Evolutionary conservation across 2,888 invertebrate species (phyloP).

Genomic region (Minunthozetes semirufus): DNA sequence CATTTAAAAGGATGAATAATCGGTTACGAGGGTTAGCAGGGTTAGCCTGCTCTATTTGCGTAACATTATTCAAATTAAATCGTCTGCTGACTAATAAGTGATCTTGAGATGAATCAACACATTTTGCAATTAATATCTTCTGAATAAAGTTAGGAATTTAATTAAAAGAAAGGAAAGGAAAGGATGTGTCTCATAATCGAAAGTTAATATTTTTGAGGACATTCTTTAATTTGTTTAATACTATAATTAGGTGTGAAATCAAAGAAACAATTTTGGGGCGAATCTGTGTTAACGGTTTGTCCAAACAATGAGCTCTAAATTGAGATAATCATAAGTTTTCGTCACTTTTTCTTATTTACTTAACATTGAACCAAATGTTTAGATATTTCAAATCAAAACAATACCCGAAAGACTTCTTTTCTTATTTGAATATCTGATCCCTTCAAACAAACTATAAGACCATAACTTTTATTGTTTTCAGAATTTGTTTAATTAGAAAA

Average conservation of each 20-base stretch:
- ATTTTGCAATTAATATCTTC: too few relatives aligned
- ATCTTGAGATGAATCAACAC: too few relatives aligned
- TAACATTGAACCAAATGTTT: conserved; percentile 16
- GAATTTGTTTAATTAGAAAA: not conserved
- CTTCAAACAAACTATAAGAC: not conserved
- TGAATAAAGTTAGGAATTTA: too few relatives aligned
- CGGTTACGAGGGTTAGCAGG: too few relatives aligned
- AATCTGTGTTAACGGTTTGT: not conserved
- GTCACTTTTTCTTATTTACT: not conserved
- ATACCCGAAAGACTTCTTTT: not conserved
- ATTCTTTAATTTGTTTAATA: not conserved
- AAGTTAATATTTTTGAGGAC: too few relatives aligned
- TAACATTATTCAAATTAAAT: too few relatives aligned
- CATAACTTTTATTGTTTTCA: not conserved
- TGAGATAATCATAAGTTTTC: not conserved
- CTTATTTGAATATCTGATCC: not conserved
- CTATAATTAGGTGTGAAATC: conserved; percentile 6
- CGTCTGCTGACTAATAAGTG: too few relatives aligned
- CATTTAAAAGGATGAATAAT: too few relatives aligned
- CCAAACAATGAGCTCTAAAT: not conserved
- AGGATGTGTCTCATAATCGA: too few relatives aligned
- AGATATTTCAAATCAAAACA: not conserved
- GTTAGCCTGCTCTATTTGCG: too few relatives aligned
- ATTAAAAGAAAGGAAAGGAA: too few relatives aligned
- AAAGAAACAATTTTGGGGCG: not conserved